Evolutionary conservation across 2,113 vertebrate genomes (phyloP).

Genomic region (Gymnobelideus leadbeateri): DNA sequence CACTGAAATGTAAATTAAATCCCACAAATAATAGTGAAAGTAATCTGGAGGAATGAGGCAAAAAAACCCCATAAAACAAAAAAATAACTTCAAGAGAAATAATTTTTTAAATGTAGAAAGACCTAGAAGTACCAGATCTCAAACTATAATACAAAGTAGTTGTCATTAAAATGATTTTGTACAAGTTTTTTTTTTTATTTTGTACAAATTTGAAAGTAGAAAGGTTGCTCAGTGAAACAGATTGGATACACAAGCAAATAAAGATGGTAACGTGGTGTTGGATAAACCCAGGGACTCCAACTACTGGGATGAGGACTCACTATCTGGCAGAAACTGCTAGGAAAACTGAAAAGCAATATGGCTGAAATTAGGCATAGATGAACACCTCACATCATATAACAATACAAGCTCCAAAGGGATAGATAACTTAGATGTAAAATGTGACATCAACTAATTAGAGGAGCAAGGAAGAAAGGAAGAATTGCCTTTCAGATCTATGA

Average conservation of each 20-base stretch:
- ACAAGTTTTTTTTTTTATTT: too few species aligned
- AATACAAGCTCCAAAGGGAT: not conserved
- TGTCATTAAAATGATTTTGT: not conserved
- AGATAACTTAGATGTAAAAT: not conserved
- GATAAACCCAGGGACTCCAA: not conserved
- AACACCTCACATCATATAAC: not conserved
- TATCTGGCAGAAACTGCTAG: not conserved
- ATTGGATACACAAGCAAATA: not conserved
- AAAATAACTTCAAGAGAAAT: not conserved
- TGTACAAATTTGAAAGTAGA: not conserved
- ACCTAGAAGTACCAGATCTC: not conserved
- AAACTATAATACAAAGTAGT: not conserved
- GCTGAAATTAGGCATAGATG: not conserved
- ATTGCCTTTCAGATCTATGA: not conserved
- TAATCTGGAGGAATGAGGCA: not conserved
- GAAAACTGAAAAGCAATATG: not conserved
- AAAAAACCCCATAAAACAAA: not conserved
- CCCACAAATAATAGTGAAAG: not conserved
- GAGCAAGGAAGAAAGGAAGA: not conserved
- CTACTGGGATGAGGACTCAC: not conserved
- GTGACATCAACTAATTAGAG: not conserved
- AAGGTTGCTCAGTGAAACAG: not conserved
- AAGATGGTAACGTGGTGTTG: not conserved
- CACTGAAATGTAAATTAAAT: not conserved
- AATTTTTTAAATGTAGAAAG: not conserved